Base-by-base conservation (phyloP, 2,888 invertebrate genomes). In the Oscheius sp. region DNA sequence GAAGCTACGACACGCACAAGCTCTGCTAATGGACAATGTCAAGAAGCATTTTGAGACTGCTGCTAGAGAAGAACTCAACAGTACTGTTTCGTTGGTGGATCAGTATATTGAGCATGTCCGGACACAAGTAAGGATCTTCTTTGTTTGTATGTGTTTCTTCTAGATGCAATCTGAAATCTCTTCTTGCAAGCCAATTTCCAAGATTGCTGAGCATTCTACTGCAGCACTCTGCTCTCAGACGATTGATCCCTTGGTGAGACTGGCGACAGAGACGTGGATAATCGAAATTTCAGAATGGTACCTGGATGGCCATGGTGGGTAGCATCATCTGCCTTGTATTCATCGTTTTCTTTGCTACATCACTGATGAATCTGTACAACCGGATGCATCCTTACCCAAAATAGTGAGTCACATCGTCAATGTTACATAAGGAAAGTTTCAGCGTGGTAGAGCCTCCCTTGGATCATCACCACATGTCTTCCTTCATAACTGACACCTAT, bases 271-370 rank as follows among this genome's bases (percentile, higher is more conserved):
- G 29, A 1, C 42, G 21, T 21, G 21, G 21, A 21, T 29, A 21
- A 73, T 33, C 33, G 2, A 47, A 37, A 29, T 80, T 82, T 42
- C 76, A 90, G 90, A 91, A 91, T 85, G 90, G 90, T 3, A 88
- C 90, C 35, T 91, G 91, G 91, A 90, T 90, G 88, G 89, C 90
- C 71, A 82, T 91, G 79, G 89, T 90, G 4, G 88, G 90, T 84
- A 89, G 89, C 73, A 81, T 91, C 50, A 84, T 90, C 70, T 89
- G 90, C 78, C 86, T 89, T 76, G 86, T 91, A 51, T 90, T 90
- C 29, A 87, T 89, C 59, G 88, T 91, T 48, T 87, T 91, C 53
- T 86, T 90, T 73, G 89, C 90, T 55, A 88, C 90, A 7, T 81
- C 89, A 4, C 87, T 91, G 50, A 87, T 88, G 37, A 85, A 86